These are phyloP conservation scores for Platyscelio sp. DNA, from an alignment of 2,888 invertebrate species.

Conservation along the genomic window DNA sequence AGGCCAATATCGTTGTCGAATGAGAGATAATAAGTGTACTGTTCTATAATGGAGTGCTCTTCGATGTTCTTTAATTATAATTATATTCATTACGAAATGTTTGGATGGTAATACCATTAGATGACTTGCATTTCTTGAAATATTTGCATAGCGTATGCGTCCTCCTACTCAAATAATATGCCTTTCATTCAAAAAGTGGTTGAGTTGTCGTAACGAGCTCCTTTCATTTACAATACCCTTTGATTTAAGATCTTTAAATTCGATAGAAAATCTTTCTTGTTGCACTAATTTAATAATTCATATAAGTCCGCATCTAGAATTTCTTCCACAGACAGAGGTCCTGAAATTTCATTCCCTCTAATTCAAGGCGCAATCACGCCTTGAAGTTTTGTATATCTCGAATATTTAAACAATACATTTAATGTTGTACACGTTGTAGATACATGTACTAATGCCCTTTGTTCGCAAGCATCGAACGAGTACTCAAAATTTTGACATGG, in stretches of 20 bases:
- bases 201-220: not conserved
- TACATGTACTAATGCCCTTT: not conserved
- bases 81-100: constrained; percentile 5
- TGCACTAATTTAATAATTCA: constrained; percentile 14
- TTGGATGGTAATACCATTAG: not conserved
- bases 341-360: not conserved
- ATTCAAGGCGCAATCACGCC: constrained; percentile 25
- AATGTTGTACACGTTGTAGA: not conserved
- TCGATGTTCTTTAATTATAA: constrained; percentile 6
- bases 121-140: not conserved
- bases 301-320: not conserved
- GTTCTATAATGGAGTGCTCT: not conserved
- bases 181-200: constrained; percentile 12
- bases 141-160: constrained; percentile 3
- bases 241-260: not conserved
- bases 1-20: constrained; percentile 15
- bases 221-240: not conserved
- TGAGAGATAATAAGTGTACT: not conserved
- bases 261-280: constrained; percentile 11
- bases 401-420: constrained; percentile 4
- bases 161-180: constrained; percentile 14
- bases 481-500: not conserved
- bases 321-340: constrained; percentile 9
- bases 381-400: constrained; percentile 3
- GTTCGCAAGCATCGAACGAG: too few relatives aligned